Evolutionary conservation across 2,888 invertebrate species (phyloP).

Genomic region (Epinotia ramella): DNA sequence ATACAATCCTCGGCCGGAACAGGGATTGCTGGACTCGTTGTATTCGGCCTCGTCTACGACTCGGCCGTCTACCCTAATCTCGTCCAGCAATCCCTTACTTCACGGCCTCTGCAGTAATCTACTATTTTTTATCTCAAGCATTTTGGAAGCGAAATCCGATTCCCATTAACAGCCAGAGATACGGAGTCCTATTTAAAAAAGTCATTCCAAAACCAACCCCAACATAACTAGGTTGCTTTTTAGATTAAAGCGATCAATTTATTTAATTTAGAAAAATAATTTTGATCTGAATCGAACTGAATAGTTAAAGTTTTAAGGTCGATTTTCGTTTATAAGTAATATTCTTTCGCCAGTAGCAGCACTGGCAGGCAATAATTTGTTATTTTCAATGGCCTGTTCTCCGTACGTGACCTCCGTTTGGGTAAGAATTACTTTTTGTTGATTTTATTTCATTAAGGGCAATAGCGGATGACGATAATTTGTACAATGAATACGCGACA

Average conservation of each 20-base stretch:
- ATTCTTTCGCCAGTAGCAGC: not conserved
- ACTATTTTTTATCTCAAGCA: conserved; percentile 7
- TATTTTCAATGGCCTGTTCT: conserved; percentile 24
- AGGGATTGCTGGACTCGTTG: no score
- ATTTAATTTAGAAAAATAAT: not conserved
- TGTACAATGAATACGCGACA: conserved; percentile 21
- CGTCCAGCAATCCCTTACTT: no score
- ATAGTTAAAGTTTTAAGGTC: not conserved
- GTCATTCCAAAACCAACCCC: not conserved
- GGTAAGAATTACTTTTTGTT: conserved; percentile 34
- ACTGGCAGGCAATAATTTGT: conserved; percentile 13
- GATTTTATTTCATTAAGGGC: conserved; percentile 19
- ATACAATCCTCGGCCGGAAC: no score
- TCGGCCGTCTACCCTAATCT: no score
- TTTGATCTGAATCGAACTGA: not conserved
- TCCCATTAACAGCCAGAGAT: conserved; percentile 2
- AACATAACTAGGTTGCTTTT: not conserved
- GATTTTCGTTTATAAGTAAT: not conserved
- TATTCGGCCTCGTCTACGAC: no score
- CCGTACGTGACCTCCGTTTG: conserved; percentile 34
- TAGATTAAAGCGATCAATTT: not conserved
- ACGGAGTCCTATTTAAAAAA: not conserved
- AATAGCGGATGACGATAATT: conserved; percentile 28
- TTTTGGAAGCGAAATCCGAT: not conserved
- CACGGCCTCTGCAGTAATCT: no score